These are phyloP conservation scores for Tyto alba DNA, from an alignment of 2,113 vertebrate species.

Conservation along the genomic window DNA sequence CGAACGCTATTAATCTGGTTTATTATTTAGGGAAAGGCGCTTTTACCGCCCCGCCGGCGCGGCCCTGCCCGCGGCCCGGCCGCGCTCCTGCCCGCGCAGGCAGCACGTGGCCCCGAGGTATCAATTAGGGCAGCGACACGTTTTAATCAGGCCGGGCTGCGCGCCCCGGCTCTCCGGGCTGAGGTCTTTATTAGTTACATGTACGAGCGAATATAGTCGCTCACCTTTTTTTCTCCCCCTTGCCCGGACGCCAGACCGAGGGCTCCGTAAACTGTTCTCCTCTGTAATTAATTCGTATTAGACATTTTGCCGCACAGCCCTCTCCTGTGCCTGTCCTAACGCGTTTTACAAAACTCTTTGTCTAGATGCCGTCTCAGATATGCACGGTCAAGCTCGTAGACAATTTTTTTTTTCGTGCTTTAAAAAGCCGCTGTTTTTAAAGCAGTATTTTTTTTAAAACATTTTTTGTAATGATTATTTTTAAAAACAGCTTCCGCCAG, in stretches of 20 bases:
- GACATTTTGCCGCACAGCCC: not conserved
- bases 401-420: not conserved
- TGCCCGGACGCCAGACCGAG: not conserved
- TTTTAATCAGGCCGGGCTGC: not conserved
- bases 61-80: not conserved
- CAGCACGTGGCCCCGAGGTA: not conserved
- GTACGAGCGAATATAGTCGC: not conserved
- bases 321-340: not conserved
- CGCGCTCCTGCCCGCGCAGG: not conserved
- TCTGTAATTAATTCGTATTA: not conserved
- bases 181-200: not conserved
- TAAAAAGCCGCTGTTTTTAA: not conserved
- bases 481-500: not conserved
- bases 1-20: fast-evolving
- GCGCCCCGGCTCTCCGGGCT: not conserved
- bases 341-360: not conserved
- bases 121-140: not conserved
- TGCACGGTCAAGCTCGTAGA: not conserved
- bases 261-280: not conserved
- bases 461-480: not conserved
- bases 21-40: not conserved
- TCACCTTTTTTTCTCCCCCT: not conserved
- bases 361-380: not conserved
- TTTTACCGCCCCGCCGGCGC: not conserved
- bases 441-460: not conserved